These are phyloP conservation scores for Zaprionus taronus DNA, from an alignment of 1,140 invertebrate genomes.

Conservation along the genomic window DNA sequence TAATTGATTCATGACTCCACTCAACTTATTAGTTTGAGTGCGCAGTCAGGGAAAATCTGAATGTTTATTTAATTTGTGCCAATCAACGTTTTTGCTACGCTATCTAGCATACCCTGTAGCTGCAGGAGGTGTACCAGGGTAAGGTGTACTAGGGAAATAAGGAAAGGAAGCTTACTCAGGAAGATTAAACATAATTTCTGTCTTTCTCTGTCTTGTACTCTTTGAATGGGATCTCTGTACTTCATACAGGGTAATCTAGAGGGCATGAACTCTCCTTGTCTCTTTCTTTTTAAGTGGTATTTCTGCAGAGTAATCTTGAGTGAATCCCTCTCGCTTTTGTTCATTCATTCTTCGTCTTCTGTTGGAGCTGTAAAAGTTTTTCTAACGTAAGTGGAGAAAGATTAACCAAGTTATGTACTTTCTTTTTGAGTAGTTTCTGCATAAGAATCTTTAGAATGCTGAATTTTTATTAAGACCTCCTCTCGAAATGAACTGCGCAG, in stretches of 20 bases:
- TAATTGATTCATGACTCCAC: slow-evolving; percentile 43
- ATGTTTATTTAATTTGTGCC: slow-evolving; percentile 5
- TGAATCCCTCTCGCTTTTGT: not conserved
- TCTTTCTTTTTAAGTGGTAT: not conserved
- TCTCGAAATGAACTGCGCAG: not conserved
- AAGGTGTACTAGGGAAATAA: not conserved
- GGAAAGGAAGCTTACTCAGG: not conserved
- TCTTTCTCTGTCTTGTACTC: no score
- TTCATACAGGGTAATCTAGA: not conserved
- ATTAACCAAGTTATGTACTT: slow-evolving; percentile 15
- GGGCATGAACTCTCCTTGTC: no score
- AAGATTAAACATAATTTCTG: no score
- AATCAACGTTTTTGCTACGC: slow-evolving; percentile 18
- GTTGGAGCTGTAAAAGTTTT: not conserved
- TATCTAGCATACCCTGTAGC: not conserved
- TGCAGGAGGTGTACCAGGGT: not conserved
- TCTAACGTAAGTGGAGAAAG: not conserved
- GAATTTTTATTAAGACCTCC: not conserved
- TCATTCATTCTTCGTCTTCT: not conserved
- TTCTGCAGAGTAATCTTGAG: not conserved
- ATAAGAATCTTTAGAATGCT: not conserved
- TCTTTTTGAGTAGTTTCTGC: not conserved
- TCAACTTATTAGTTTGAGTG: slow-evolving; percentile 19
- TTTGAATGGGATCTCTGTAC: not conserved
- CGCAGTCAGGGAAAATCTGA: not conserved